Conservation (phyloP, 2,888 invertebrate genomes). For the Petrolisthes manimaculis region DNA sequence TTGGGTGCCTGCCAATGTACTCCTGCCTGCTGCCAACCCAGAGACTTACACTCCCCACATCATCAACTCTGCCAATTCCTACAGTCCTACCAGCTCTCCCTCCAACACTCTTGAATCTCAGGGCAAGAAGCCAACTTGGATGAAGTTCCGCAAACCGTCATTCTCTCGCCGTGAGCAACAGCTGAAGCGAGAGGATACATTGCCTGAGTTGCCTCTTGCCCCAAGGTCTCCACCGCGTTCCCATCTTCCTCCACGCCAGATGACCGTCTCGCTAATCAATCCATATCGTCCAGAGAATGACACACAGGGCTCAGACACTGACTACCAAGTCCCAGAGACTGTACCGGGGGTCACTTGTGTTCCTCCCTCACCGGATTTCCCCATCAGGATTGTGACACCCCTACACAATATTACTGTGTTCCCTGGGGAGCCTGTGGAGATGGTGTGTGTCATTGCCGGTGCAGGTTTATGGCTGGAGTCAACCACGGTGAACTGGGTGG, state of each 20-base stretch:
- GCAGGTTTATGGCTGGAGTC: constrained; percentile 58
- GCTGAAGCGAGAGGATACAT: constrained; percentile 36
- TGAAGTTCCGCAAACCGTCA: constrained; percentile 64
- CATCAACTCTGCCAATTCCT: not conserved
- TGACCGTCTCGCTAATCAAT: constrained; percentile 57
- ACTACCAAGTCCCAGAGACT: constrained; percentile 14
- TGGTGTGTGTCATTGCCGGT: constrained; percentile 56
- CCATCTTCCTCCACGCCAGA: constrained; percentile 40
- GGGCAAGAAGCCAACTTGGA: constrained; percentile 56
- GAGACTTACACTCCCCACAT: constrained; percentile 8
- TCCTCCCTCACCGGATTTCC: constrained; percentile 56
- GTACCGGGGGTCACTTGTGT: constrained; percentile 42
- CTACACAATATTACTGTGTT: constrained; percentile 49
- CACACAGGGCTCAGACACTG: not conserved
- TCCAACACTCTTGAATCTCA: constrained; percentile 29
- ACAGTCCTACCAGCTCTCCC: constrained; percentile 43
- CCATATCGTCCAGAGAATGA: constrained; percentile 45
- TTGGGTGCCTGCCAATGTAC: constrained; percentile 63
- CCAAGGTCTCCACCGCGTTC: constrained; percentile 23
- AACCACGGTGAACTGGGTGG: constrained; percentile 57
- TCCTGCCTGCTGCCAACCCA: constrained; percentile 51
- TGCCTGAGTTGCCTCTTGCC: constrained; percentile 39
- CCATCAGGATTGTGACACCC: constrained; percentile 58
- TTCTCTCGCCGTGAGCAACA: constrained; percentile 55
- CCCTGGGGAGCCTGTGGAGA: constrained; percentile 60